Evolutionary conservation across 2,888 invertebrate genomes (phyloP), one percentile per base, ranked within the genome.

Genomic region (Noctua janthe): DNA sequence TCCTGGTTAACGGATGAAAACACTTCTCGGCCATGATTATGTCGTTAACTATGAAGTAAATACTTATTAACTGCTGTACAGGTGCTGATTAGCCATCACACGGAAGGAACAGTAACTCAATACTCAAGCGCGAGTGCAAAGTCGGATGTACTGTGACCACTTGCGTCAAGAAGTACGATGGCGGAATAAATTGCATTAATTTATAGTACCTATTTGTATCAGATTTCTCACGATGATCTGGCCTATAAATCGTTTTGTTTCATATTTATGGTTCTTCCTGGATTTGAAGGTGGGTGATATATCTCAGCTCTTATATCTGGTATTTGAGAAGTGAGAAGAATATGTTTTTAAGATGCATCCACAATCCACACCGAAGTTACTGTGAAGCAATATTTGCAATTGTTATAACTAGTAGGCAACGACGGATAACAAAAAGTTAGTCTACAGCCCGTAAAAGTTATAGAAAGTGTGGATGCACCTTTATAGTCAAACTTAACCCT

Each of bases 61-160:
- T 54, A 67, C 77, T 66, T 49, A 76, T 86, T 82, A 81, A n/a
- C 70, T 64, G 59, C 73, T 54, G 8, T 20, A 62, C 29, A 54
- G 13, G 51, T 74, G 76, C 78, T 83, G 79, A 86, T 80, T 89
- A 86, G 47, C 80, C 71, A 72, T 78, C 54, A 83, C 66, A 66
- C 84, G 84, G 86, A 88, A 88, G 88, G 74, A 80, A 86, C 78
- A 72, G 72, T 29, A 69, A 64, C 35, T 64, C 64, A 64, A 35
- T 56, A 66, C 70, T 74, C 69, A 76, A 56, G 47, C 67, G 13
- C 59, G 43, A 62, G 47, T 51, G 73, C 51, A 79, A 80, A 76
- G 70, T 73, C 49, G 69, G 74, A 72, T 72, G 62, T 74, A 82
- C 39, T 11, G 20, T 59, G 43, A 64, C n/a, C 17, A 59, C 39